Conservation (phyloP, 2,797 vertebrate species). For the Halcyon smyrnensis region DNA sequence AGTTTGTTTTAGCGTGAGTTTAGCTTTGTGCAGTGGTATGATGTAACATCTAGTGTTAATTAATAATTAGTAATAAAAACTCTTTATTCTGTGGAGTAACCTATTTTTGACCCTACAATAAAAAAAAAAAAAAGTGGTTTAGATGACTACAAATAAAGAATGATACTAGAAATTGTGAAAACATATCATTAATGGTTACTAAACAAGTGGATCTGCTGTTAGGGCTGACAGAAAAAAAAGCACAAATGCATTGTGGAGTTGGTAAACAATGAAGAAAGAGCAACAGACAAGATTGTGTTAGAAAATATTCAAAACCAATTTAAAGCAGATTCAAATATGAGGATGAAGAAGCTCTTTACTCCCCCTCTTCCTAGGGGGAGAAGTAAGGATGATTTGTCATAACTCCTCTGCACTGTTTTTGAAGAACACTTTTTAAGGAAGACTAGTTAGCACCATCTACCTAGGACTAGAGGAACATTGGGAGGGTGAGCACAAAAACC, state of each 20-base stretch:
- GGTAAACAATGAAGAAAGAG: neutral
- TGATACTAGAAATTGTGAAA: neutral
- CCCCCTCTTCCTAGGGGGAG: neutral
- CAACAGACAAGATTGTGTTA: neutral
- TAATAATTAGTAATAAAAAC: neutral
- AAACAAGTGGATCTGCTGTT: neutral
- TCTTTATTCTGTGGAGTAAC: neutral
- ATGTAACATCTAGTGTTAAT: neutral
- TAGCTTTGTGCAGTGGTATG: neutral
- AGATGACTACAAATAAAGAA: neutral
- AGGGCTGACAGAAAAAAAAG: neutral
- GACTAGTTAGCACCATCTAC: neutral
- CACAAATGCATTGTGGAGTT: neutral
- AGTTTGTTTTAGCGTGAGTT: neutral
- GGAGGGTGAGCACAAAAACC: neutral
- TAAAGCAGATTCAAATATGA: neutral
- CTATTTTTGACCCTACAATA: neutral
- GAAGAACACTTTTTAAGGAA: neutral
- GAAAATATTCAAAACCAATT: neutral
- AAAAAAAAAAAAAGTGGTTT: neutral
- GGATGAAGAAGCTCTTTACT: neutral
- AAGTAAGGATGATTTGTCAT: neutral
- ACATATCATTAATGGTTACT: neutral
- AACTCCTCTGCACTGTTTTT: rapidly evolving
- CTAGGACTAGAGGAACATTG: neutral